phyloP scores from a whole-genome alignment of 2,888 invertebrate genomes.

The Phortica okadai region DNA sequence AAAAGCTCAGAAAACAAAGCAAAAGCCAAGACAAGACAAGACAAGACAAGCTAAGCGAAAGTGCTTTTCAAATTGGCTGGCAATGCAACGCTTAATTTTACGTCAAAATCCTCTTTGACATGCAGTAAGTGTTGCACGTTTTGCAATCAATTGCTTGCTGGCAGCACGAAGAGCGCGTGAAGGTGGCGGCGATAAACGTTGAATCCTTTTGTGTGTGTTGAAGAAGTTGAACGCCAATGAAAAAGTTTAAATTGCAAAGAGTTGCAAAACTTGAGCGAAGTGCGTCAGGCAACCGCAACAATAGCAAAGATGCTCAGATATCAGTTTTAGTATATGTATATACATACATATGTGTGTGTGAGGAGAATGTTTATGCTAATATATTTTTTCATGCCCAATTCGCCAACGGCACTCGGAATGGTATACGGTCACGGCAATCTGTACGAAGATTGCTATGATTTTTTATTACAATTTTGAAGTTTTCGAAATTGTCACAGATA shows the following conservation, averaged over 20 bases:
- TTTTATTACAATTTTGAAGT: not conserved
- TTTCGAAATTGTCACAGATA: not conserved
- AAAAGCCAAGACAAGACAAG: not conserved
- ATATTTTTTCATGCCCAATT: slow-evolving; percentile 2
- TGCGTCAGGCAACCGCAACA: not conserved
- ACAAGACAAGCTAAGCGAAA: not conserved
- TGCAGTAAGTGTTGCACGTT: slow-evolving; percentile 25
- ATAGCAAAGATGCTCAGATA: not conserved
- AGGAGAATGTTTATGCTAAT: slow-evolving; percentile 4
- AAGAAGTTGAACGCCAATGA: slow-evolving; percentile 14
- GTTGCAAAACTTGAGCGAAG: not conserved
- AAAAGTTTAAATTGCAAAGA: slow-evolving; percentile 26
- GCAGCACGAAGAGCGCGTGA: not conserved
- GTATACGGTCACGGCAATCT: not conserved
- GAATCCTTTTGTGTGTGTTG: not conserved
- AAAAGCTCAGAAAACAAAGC: not conserved
- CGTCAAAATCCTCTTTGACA: slow-evolving; percentile 26
- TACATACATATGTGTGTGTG: not conserved
- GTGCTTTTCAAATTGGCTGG: slow-evolving; percentile 20
- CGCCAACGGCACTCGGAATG: slow-evolving; percentile 14
- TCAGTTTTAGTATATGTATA: not conserved
- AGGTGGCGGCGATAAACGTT: not conserved
- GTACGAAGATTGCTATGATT: not conserved
- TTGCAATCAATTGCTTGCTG: not conserved
- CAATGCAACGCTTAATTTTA: slow-evolving; percentile 26